These are phyloP conservation scores for Rhinogobius similis DNA, from an alignment of 2,113 vertebrate species.

Conservation along the genomic window DNA sequence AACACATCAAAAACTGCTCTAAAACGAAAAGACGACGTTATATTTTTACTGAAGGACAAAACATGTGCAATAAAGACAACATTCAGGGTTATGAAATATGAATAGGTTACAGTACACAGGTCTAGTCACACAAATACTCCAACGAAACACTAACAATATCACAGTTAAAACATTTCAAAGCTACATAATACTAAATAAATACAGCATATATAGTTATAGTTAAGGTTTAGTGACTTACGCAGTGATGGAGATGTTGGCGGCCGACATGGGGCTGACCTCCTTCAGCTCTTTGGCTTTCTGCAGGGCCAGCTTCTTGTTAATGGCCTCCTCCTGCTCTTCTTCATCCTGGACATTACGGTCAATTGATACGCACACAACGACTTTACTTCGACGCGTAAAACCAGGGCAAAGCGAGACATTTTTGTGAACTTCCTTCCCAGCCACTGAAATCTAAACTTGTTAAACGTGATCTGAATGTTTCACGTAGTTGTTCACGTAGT, in stretches of 20 bases:
- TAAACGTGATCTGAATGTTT: too few species aligned
- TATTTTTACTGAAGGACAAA: neutral
- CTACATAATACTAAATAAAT: neutral
- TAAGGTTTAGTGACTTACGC: slow-evolving; percentile 83
- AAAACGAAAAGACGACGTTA: neutral
- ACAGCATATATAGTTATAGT: neutral
- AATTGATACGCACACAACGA: neutral
- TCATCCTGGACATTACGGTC: slow-evolving; percentile 81
- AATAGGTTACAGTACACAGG: neutral
- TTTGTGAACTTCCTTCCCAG: neutral
- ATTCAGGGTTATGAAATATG: neutral
- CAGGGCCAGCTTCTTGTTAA: slow-evolving; percentile 92
- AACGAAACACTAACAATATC: neutral
- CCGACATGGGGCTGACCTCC: slow-evolving; percentile 96
- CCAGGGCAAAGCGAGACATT: neutral
- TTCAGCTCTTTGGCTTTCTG: slow-evolving; percentile 97
- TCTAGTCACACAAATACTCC: neutral
- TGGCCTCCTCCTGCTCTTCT: slow-evolving; percentile 96
- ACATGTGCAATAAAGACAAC: neutral
- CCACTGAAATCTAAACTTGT: too few species aligned
- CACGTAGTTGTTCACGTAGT: too few species aligned
- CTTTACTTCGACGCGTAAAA: neutral
- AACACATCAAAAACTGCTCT: neutral
- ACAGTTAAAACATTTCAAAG: neutral
- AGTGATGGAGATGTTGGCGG: slow-evolving; percentile 91